Conservation (phyloP, 2,797 vertebrate genomes). For the Apogon hyalosoma region DNA sequence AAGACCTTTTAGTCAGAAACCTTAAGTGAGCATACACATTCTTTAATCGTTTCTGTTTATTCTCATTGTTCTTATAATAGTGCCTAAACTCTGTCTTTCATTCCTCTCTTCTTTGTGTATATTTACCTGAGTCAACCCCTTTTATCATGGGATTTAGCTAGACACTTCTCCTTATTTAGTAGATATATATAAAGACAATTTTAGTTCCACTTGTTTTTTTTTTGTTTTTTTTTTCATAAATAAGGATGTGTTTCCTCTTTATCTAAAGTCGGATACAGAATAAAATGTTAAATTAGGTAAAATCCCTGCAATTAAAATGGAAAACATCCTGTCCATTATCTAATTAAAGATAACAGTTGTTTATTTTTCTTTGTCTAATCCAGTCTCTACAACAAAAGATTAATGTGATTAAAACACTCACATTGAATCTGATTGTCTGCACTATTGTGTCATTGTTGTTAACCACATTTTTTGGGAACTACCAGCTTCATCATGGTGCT, state of each 20-base stretch:
- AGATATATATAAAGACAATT: constrained; percentile 19
- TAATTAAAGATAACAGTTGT: background rate
- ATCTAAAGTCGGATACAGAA: constrained; percentile 37
- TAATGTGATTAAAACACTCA: background rate
- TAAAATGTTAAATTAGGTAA: constrained; percentile 43
- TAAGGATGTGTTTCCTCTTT: constrained; percentile 60
- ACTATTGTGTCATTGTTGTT: constrained; percentile 10
- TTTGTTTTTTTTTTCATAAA: constrained; percentile 61
- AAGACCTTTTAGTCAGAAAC: background rate
- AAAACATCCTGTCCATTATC: background rate
- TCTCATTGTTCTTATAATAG: background rate
- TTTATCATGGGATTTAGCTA: constrained; percentile 58
- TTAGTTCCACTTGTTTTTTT: constrained; percentile 58
- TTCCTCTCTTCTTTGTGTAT: constrained; percentile 18
- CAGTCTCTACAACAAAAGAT: background rate
- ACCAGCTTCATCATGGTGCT: constrained; percentile 34
- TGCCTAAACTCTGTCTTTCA: too few species aligned
- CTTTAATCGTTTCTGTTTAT: background rate
- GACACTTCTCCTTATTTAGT: constrained; percentile 64
- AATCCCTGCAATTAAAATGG: background rate
- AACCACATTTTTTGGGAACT: constrained; percentile 35
- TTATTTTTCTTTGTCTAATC: background rate
- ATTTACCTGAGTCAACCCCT: constrained; percentile 21
- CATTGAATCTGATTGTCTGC: background rate
- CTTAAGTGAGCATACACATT: background rate